These are phyloP conservation scores for Gavialis gangeticus DNA, from an alignment of 2,113 vertebrate genomes.

Conservation along the genomic window DNA sequence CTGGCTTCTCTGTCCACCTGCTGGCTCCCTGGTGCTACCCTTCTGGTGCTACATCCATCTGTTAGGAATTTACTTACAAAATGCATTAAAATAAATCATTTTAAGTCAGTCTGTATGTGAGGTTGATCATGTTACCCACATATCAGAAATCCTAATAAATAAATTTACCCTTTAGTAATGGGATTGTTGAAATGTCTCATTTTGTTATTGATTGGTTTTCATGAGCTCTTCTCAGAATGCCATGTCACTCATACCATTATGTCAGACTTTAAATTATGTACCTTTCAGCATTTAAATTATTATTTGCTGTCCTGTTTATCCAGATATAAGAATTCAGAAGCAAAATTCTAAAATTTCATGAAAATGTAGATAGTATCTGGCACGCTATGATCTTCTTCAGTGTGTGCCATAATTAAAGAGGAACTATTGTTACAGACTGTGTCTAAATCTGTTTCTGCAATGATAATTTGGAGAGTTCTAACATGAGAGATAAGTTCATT, in stretches of 20 bases:
- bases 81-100: slow-evolving; percentile 70
- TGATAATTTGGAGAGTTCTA: background rate
- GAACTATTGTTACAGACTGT: background rate
- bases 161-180: background rate
- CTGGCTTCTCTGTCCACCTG: slow-evolving; percentile 80
- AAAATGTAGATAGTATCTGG: background rate
- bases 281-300: background rate
- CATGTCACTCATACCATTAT: background rate
- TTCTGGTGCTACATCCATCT: slow-evolving; percentile 81
- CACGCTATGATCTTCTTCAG: background rate
- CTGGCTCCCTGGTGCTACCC: slow-evolving; percentile 77
- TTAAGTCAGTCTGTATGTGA: background rate
- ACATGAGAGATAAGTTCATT: background rate
- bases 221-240: background rate
- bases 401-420: too few species aligned
- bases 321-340: background rate
- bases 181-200: background rate
- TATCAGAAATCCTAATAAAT: background rate
- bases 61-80: slow-evolving; percentile 81
- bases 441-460: background rate
- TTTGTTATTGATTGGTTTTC: background rate
- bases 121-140: background rate
- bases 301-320: background rate
- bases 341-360: background rate
- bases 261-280: background rate